These are phyloP conservation scores for Peromyscus melanophrys DNA, from an alignment of 2,797 vertebrate genomes.

Conservation along the genomic window DNA sequence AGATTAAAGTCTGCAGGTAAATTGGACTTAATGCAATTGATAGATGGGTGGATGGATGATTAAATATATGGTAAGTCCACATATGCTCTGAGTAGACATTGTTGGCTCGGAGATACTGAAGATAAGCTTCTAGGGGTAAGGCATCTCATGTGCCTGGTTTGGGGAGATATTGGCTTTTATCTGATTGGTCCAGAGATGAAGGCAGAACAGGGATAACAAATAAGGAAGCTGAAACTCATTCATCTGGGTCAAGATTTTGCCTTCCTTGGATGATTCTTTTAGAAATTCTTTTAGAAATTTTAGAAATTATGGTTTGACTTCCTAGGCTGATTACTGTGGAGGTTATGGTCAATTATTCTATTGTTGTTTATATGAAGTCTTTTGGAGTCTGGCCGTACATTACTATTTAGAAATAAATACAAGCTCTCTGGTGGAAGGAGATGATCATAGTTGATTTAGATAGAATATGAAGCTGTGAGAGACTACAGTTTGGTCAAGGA, in stretches of 20 bases:
- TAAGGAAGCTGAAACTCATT: neutral
- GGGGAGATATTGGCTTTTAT: neutral
- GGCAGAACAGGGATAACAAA: neutral
- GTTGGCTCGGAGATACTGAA: neutral
- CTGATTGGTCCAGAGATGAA: neutral
- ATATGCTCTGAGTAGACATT: neutral
- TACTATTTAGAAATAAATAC: neutral
- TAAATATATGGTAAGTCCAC: neutral
- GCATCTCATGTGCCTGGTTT: neutral
- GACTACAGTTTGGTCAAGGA: neutral
- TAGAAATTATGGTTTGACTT: neutral
- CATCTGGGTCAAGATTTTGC: neutral
- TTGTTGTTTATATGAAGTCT: neutral
- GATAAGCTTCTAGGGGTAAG: neutral
- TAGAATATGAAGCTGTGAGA: neutral
- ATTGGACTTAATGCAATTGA: neutral
- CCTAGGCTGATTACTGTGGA: neutral
- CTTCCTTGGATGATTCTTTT: neutral
- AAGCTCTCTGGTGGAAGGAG: neutral
- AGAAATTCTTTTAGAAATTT: neutral
- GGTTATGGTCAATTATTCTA: neutral
- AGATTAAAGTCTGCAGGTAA: neutral
- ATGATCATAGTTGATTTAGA: neutral
- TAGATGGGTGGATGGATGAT: neutral
- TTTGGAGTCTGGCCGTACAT: neutral